These are phyloP conservation scores for Astyanax mexicanus DNA, from an alignment of 2,797 vertebrate genomes.

Conservation along the genomic window DNA sequence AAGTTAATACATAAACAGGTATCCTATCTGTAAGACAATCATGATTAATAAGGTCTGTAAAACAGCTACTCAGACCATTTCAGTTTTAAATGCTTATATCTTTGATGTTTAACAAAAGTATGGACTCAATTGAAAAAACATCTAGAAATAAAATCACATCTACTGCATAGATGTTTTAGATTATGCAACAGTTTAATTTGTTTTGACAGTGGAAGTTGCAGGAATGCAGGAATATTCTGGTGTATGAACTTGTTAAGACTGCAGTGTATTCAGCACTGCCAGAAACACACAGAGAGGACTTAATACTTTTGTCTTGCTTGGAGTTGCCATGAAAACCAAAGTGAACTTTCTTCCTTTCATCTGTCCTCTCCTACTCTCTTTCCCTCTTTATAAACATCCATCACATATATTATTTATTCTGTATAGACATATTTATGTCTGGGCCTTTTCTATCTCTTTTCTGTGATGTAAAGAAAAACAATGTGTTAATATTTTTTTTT, in stretches of 20 bases:
- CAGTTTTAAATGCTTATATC: too few species aligned
- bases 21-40: too few species aligned
- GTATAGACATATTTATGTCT: not conserved
- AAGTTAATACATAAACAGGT: too few species aligned
- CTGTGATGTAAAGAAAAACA: too few species aligned
- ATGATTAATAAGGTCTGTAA: too few species aligned
- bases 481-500: not conserved
- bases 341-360: conserved; percentile 2
- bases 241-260: conserved; percentile 50
- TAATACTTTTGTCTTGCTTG: conserved; percentile 37
- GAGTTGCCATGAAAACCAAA: conserved; percentile 56
- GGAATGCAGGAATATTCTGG: conserved; percentile 55
- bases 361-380: not conserved
- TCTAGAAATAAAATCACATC: too few species aligned
- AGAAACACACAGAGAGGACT: conserved; percentile 54
- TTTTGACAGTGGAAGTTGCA: conserved; percentile 58
- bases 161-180: conserved; percentile 6
- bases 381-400: conserved; percentile 5
- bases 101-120: too few species aligned
- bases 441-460: too few species aligned
- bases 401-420: conserved; percentile 11
- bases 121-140: too few species aligned
- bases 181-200: conserved; percentile 39
- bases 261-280: conserved; percentile 64
- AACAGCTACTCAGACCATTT: too few species aligned